These are phyloP conservation scores for Sapayoa aenigma DNA, from an alignment of 2,113 vertebrate genomes.

Conservation along the genomic window DNA sequence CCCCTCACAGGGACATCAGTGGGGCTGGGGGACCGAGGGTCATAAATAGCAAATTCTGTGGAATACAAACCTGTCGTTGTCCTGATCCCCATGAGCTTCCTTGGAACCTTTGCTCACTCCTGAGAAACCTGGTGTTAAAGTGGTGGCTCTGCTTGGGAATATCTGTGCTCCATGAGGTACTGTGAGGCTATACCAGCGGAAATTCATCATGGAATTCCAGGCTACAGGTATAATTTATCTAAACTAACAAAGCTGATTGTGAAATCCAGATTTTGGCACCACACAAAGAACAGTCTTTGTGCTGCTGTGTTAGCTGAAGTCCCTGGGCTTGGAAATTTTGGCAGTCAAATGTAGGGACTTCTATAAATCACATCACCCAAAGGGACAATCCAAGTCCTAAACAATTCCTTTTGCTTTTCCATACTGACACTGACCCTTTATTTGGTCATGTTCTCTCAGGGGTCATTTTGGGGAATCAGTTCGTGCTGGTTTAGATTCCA, in stretches of 20 bases:
- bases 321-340: neutral
- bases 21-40: fast-evolving
- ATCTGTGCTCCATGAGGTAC: fast-evolving
- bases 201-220: neutral
- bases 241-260: neutral
- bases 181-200: neutral
- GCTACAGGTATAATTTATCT: neutral
- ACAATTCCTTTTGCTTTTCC: neutral
- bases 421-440: neutral
- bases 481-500: neutral
- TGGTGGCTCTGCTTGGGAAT: neutral
- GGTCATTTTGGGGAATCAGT: fast-evolving
- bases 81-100: neutral
- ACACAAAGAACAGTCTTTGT: no score
- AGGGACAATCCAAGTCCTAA: neutral
- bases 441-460: fast-evolving
- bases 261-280: neutral
- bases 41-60: neutral
- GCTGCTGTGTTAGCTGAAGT: neutral
- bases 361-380: neutral
- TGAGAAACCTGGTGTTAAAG: neutral
- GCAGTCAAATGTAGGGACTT: neutral
- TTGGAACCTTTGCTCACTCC: neutral
- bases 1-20: neutral
- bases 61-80: neutral